Base-by-base conservation (phyloP, 2,797 vertebrate genomes). In the Phataginus tricuspis region DNA sequence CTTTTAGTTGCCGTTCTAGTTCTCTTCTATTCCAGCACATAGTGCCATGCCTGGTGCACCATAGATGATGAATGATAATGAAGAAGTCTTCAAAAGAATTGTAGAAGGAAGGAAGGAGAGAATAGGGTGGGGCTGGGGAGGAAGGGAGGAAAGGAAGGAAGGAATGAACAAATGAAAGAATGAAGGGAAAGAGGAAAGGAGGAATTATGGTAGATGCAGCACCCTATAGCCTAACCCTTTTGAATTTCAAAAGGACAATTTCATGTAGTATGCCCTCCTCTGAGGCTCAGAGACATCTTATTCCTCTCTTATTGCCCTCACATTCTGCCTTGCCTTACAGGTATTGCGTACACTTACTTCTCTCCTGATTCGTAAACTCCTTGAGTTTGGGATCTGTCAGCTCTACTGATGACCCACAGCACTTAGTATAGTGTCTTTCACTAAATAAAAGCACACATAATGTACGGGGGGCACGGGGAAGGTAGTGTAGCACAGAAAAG, bases 211-310 rank as follows among this genome's bases (percentile, higher is more conserved):
- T 34, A 31, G 7, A n/a, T 37, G 14, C 4, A 59, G 64, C 2
- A 29, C 6, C 5, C n/a, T 75, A 14, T 21, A 59, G 13, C 31
- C 11, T 18, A 84, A 61, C 8, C 13, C 18, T 78, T 49, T 2
- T 90, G 12, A 63, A 87, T 92, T 92, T 18, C 59, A 64, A 94
- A 90, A 92, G 29, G 8, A 71, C 42, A 95, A 31, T 27, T 39
- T 63, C 25, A 82, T n/a, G 0, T 29, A 45, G 45, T 90, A 53
- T 90, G 5, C 12, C 1, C 25, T 63, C n/a, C 23, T 78, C 57
- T 49, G 34, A 69, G n/a, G 75, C 45, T n/a, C 53, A 69, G 45
- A 79, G 45, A 42, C 9, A 51, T 83, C 66, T 61, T 59, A 5
- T 79, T 84, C 16, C 25, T 45, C 9, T 86, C 34, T 29, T 86